Base-by-base conservation (phyloP, 92 coral and sea anemone species). In the Paragorgia papillata region DNA sequence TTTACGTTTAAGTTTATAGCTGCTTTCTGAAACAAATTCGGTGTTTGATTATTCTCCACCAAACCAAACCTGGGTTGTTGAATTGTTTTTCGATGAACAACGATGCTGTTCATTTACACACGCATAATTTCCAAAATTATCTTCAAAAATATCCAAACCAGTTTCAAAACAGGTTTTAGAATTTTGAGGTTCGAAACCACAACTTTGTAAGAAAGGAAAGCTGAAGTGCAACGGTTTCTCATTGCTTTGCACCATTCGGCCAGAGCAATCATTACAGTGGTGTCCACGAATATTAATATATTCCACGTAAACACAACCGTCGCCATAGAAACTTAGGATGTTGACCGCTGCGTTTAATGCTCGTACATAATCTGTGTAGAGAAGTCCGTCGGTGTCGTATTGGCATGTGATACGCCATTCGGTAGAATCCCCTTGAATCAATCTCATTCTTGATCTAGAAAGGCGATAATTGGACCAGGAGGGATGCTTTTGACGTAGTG, bases 31-130 rank as follows among this genome's bases (percentile, higher is more conserved):
- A 37, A 37, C 10, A 37, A 10, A 37, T 4, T 37, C 43, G 43
- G 10, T 37, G 4, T 4, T 4, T 37, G 43, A 10, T 37, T 37
- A 37, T 37, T 37, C 10, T 10, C 43, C 10, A 40, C 73, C 73
- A 20, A 66, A 44, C 73, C 73, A 66, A 0, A 34, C 40, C 40
- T 66, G 73, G 9, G 73, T 39, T 19, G 73, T 66, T 18, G 73
- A 12, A 3, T 20, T n/a, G 9, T 5, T 6, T 2, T 53, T 19
- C 7, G 73, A 66, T 2, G 73, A 66, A 66, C 73, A 66, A 1
- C 24, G 34, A 35, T 66, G 73, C 0, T 5, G 2, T 14, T 27
- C 29, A 28, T 66, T 66, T 39, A 35, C 25, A n/a, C 73, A 66
- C 20, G 20, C 21, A 22, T 66, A 66, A 43, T 35, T 35, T 35